These are phyloP conservation scores for Musca vetustissima DNA, from an alignment of 1,140 invertebrate species.

Conservation along the genomic window DNA sequence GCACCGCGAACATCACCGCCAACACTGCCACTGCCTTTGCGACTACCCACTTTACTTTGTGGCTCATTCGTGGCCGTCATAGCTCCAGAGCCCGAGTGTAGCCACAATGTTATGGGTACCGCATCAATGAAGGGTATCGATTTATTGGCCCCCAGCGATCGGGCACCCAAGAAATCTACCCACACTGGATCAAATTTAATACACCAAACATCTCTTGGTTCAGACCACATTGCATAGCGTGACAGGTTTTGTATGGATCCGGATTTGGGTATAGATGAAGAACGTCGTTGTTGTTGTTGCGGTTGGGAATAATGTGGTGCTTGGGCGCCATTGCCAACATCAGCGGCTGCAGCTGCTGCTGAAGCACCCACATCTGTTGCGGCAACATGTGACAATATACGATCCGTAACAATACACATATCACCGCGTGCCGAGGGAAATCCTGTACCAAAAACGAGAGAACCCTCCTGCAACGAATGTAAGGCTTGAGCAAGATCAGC, in stretches of 20 bases:
- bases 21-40: not conserved
- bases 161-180: slow-evolving; percentile 86
- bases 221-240: slow-evolving; percentile 78
- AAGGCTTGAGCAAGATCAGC: slow-evolving; percentile 74
- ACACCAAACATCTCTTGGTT: slow-evolving; percentile 85
- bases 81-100: slow-evolving; percentile 52
- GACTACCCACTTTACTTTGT: slow-evolving; percentile 8
- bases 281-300: slow-evolving; percentile 3
- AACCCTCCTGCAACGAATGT: slow-evolving; percentile 70
- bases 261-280: slow-evolving; percentile 36
- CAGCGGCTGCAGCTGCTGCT: not conserved
- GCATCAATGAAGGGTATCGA: slow-evolving; percentile 88
- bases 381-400: slow-evolving; percentile 71
- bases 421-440: slow-evolving; percentile 72
- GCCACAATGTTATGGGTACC: slow-evolving; percentile 84
- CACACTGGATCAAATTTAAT: slow-evolving; percentile 86
- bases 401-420: slow-evolving; percentile 70
- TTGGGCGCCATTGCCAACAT: not conserved
- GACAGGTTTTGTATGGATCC: slow-evolving; percentile 46
- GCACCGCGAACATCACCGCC: not conserved
- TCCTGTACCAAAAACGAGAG: slow-evolving; percentile 70
- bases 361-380: slow-evolving; percentile 44
- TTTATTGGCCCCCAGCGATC: slow-evolving; percentile 69
- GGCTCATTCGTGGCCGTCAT: slow-evolving; percentile 25
- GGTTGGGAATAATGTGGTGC: no score